Conservation (phyloP, 1,140 invertebrate genomes). For the Mizuhopecten yessoensis region DNA sequence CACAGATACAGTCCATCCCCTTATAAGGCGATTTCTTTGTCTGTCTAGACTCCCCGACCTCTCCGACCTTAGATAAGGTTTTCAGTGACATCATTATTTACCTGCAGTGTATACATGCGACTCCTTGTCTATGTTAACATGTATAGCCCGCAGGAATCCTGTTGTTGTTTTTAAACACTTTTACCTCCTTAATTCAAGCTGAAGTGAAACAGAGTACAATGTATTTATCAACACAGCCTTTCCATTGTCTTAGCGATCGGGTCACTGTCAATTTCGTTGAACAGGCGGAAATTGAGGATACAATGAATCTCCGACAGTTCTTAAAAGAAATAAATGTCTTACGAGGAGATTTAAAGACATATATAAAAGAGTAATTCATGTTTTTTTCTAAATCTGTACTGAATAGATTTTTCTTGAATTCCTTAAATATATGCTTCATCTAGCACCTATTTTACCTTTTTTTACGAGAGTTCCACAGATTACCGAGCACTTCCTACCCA, state of each 20-base stretch:
- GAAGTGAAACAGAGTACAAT: background rate
- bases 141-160: background rate
- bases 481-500: background rate
- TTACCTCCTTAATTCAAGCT: constrained; percentile 3
- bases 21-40: constrained; percentile 24
- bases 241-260: background rate
- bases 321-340: background rate
- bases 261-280: background rate
- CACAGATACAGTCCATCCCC: background rate
- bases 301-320: background rate
- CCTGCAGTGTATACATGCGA: background rate
- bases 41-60: constrained; percentile 1
- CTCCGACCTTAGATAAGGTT: background rate
- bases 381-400: background rate
- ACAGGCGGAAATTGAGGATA: background rate
- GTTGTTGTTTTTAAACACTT: background rate
- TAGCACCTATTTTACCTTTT: background rate
- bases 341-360: background rate
- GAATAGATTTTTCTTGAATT: constrained; percentile 11
- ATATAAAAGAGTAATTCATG: background rate
- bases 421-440: background rate
- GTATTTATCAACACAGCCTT: background rate
- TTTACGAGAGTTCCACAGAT: background rate
- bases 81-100: constrained; percentile 19
- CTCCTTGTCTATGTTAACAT: background rate